phyloP scores from a whole-genome alignment of 2,888 invertebrate species.

The Tineola bisselliella region DNA sequence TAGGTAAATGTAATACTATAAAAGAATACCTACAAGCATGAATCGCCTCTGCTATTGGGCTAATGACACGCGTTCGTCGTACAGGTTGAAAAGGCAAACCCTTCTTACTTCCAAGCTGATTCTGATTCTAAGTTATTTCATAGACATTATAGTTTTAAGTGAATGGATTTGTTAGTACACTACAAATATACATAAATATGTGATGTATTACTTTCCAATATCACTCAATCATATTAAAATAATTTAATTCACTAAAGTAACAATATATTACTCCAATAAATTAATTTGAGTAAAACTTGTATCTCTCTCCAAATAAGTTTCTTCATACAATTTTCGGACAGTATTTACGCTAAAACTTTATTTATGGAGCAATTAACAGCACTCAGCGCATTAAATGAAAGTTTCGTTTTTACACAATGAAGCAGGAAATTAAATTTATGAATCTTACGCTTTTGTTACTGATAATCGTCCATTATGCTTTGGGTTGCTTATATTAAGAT shows the following conservation, averaged over 20 bases:
- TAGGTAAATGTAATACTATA: too few species aligned
- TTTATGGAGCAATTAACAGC: conserved; percentile 27
- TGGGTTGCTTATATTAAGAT: too few species aligned
- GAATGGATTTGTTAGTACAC: too few species aligned
- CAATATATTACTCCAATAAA: conserved; percentile 1
- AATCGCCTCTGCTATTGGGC: too few species aligned
- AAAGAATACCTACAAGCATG: too few species aligned
- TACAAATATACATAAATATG: too few species aligned
- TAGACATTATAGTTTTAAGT: too few species aligned
- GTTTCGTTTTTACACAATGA: background rate
- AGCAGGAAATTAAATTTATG: background rate
- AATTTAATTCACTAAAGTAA: background rate
- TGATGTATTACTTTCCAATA: too few species aligned
- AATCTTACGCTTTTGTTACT: background rate
- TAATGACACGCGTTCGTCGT: too few species aligned
- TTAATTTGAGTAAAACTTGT: conserved; percentile 19
- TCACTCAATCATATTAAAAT: background rate
- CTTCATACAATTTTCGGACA: conserved; percentile 20
- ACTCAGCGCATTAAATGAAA: conserved; percentile 22
- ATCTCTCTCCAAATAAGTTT: conserved; percentile 21
- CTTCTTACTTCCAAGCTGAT: too few species aligned
- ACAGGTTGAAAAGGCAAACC: too few species aligned
- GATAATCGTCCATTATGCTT: background rate
- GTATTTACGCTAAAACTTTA: conserved; percentile 22
- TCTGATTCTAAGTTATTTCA: too few species aligned